phyloP scores from a whole-genome alignment of 23 tunicate species.

The Diplosoma virens region DNA sequence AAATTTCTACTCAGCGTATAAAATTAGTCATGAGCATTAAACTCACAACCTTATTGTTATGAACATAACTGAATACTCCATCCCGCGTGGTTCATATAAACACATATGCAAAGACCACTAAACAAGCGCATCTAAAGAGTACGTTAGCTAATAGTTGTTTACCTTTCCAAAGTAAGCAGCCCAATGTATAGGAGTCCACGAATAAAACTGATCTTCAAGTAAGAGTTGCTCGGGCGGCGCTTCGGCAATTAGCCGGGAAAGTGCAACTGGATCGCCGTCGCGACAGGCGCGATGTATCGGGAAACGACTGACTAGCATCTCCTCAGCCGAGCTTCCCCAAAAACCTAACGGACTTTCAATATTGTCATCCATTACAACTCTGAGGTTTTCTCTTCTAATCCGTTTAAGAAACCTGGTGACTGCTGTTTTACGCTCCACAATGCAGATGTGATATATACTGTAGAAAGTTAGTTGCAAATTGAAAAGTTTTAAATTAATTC shows the following conservation, averaged over 20 bases:
- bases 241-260: constrained; percentile 42
- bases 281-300: constrained; percentile 90
- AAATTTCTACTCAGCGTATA: too few relatives aligned
- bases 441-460: too few relatives aligned
- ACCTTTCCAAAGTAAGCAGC: constrained; percentile 89
- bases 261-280: constrained; percentile 66
- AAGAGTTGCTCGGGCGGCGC: constrained; percentile 57
- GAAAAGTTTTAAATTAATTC: too few relatives aligned
- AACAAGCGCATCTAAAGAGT: too few relatives aligned
- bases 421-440: too few relatives aligned
- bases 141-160: too few relatives aligned
- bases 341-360: constrained; percentile 51
- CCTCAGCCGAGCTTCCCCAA: constrained; percentile 76
- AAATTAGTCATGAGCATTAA: too few relatives aligned
- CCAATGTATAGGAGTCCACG: constrained; percentile 93
- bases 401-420: constrained; percentile 30
- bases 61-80: too few relatives aligned
- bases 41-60: too few relatives aligned
- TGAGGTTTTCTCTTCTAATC: constrained; percentile 1
- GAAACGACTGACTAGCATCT: constrained; percentile 48
- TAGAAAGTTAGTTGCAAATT: too few relatives aligned
- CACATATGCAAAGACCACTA: too few relatives aligned
- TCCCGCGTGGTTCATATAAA: too few relatives aligned
- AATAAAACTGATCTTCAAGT: constrained; percentile 80
- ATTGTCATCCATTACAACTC: constrained; percentile 35